phyloP scores from a whole-genome alignment of 2,888 invertebrate genomes.

The Laspeyria flexula region DNA sequence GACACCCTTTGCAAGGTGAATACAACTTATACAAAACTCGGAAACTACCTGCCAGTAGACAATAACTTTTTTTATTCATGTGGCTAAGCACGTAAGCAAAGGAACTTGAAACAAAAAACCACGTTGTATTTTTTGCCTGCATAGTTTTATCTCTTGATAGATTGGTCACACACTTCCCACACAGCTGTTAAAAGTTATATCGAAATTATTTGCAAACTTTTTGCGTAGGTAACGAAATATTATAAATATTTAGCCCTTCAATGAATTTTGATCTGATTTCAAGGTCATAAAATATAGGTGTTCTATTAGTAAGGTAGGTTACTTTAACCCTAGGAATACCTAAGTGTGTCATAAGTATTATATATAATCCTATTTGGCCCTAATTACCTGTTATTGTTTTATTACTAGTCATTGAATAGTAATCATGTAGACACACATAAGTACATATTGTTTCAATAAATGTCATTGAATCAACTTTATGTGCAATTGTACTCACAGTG shows the following conservation, averaged over 20 bases:
- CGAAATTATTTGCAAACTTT: conserved; percentile 32
- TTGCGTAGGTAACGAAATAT: conserved; percentile 7
- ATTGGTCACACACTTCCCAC: conserved; percentile 28
- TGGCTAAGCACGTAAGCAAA: conserved; percentile 22
- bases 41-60: conserved; percentile 20
- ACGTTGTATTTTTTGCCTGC: conserved; percentile 26
- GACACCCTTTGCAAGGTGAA: conserved; percentile 94
- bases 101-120: conserved; percentile 30
- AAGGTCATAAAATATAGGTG: conserved; percentile 9
- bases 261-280: too few species aligned
- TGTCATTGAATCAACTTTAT: not conserved
- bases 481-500: conserved; percentile 19
- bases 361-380: too few species aligned
- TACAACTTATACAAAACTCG: conserved; percentile 28
- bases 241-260: too few species aligned
- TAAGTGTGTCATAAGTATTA: too few species aligned
- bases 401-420: too few species aligned
- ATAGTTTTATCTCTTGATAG: conserved; percentile 24
- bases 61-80: conserved; percentile 25
- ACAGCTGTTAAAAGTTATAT: conserved; percentile 19
- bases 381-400: too few species aligned
- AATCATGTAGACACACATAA: too few species aligned
- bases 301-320: too few species aligned
- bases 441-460: too few species aligned
- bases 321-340: too few species aligned